Evolutionary conservation across 2,888 invertebrate species (phyloP), one percentile per base, ranked within the genome.

Genomic region (Busseola fusca): DNA sequence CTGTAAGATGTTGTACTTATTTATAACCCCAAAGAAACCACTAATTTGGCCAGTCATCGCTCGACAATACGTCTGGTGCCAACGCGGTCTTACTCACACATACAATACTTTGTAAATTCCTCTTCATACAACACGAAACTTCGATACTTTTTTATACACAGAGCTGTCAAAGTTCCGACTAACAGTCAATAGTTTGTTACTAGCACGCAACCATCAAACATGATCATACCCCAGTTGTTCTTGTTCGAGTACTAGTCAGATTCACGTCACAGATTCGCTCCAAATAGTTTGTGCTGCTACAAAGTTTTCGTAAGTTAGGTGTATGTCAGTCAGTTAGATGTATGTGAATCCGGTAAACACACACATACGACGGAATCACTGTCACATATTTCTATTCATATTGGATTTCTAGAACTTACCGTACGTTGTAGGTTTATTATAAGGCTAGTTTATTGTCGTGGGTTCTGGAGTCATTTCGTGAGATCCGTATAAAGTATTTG

Each of bases 241-340:
- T 67, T 62, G 60, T 62, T 81, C 50, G n/a, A 76, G 70, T 12
- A 60, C 72, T 25, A 78, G 64, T 78, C 63, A 63, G 80, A 74
- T 70, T 69, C 60, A 74, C 67, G 67, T 78, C 68, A 65, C 45
- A 67, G 75, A 65, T 70, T 70, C 27, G 48, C 64, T 67, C 48
- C 30, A 79, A 80, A 60, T 64, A 78, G 74, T 78, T 80, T 79
- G 62, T 67, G 52, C 14, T 58, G 27, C 37, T 52, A 50, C 54
- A 5, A 82, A 78, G 82, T 78, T 78, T 78, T 54, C 34, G 16
- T n/a, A 72, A 78, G 64, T 78, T 82, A 54, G 60, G 67, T n/a
- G n/a, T n/a, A n/a, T n/a, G n/a, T n/a, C n/a, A 78, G 78, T 81
- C 78, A 78, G 67, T 73, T 62, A 42, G 25, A 65, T 58, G 54